Evolutionary conservation across 2,797 vertebrate genomes (phyloP), one percentile per base, ranked within the genome.

Genomic region (Gymnothorax reevesii): DNA sequence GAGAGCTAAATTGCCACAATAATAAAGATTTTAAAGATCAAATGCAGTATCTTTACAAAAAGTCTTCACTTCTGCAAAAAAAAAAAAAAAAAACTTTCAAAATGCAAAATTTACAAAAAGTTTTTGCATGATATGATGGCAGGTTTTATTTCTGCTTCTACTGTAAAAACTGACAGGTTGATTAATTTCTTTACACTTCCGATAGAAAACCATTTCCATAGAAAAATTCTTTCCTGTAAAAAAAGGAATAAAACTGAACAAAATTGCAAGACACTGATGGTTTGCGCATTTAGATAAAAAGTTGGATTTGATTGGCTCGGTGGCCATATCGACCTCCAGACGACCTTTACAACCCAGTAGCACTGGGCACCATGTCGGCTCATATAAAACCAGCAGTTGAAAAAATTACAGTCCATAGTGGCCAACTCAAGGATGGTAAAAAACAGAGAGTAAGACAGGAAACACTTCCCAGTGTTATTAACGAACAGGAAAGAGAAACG

Each of bases 191-290:
- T 80, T 55, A 80, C 77, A 94, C 91, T 93, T 92, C 95, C 93
- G 94, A 91, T 94, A 95, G 93, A 90, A 92, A 90, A 95, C 94
- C 88, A 83, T 92, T 89, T 86, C 85, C 89, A 25, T 89, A 90
- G 90, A 89, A 79, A 22, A 88, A 86, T 89, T 42, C 33, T 2
- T 42, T 42, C 33, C 33, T 42, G 33, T 89, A 83, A 82, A 88
- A 88, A 91, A 88, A 87, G 1, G 64, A 89, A 92, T 87, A 91
- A 91, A 92, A 84, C 49, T 73, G 4, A 57, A 87, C 69, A 90
- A 89, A 89, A 94, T 92, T 90, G 88, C 93, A 94, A 94, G 95
- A 95, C 95, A 94, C 94, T 93, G 93, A 95, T 94, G 94, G 93
- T 20, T 89, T 92, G 90, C 93, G 93, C 85, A 22, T 75, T 92